phyloP scores from a whole-genome alignment of 2,113 vertebrate species.

The Nycticryphes semicollaris region DNA sequence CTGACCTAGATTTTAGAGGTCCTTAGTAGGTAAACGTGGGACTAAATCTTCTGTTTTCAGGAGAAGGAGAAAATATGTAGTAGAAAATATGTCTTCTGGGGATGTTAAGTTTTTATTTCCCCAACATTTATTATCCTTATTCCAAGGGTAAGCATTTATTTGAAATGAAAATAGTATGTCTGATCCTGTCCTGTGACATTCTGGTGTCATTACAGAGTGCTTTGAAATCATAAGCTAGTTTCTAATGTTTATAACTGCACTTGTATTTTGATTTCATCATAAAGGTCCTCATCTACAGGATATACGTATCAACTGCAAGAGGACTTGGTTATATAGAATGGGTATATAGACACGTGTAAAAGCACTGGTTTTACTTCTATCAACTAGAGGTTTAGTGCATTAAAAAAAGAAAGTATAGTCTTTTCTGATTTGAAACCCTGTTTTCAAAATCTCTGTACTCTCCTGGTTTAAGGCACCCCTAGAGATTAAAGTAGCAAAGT shows the following conservation, averaged over 20 bases:
- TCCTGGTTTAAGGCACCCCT: neutral
- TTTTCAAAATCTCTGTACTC: neutral
- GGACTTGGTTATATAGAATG: neutral
- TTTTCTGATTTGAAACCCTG: neutral
- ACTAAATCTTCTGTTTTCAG: neutral
- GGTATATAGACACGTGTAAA: neutral
- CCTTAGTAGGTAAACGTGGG: neutral
- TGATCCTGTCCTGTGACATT: neutral
- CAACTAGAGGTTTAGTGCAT: neutral
- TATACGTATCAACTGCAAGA: neutral
- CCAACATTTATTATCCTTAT: neutral
- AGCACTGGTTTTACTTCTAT: neutral
- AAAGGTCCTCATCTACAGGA: neutral
- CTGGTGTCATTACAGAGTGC: neutral
- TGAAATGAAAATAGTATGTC: neutral
- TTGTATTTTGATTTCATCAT: neutral
- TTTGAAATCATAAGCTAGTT: neutral
- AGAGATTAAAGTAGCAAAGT: neutral
- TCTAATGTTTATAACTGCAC: neutral
- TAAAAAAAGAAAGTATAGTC: neutral
- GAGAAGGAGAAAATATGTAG: neutral
- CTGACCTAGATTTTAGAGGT: neutral
- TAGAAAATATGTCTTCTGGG: neutral
- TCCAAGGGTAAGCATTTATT: neutral
- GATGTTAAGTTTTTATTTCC: neutral